Evolutionary conservation across 2,797 vertebrate genomes (phyloP).

Genomic region (Picus viridis): DNA sequence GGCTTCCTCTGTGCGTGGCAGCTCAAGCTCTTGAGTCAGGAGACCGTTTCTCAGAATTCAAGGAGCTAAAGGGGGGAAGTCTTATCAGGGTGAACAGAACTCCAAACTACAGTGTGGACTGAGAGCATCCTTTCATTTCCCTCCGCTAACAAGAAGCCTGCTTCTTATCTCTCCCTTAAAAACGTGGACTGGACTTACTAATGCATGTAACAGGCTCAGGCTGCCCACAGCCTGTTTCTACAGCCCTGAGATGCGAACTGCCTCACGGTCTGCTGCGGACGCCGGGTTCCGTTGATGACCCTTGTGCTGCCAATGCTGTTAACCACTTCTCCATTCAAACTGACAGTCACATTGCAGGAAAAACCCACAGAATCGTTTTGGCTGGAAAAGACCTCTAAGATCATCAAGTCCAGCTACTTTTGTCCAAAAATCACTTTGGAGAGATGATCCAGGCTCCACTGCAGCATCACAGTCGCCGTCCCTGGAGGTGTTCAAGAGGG

Average conservation of each 20-base stretch:
- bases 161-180: slow-evolving; percentile 36
- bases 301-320: not conserved
- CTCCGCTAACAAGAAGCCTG: not conserved
- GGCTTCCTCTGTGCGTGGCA: not conserved
- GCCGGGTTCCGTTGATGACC: not conserved
- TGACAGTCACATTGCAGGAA: not conserved
- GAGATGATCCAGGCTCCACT: no score
- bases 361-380: no score
- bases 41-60: not conserved
- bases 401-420: no score
- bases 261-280: not conserved
- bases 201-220: not conserved
- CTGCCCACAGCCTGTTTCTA: not conserved
- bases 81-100: not conserved
- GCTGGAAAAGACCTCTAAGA: no score
- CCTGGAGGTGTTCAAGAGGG: no score
- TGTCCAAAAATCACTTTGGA: no score
- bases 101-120: not conserved
- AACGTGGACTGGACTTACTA: not conserved
- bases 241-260: not conserved
- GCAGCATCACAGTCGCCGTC: no score
- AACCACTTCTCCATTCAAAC: not conserved
- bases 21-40: slow-evolving; percentile 2
- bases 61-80: not conserved
- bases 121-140: not conserved